Evolutionary conservation across 2,797 vertebrate genomes (phyloP), one percentile per base, ranked within the genome.

Genomic region (Darevskia mixta): DNA sequence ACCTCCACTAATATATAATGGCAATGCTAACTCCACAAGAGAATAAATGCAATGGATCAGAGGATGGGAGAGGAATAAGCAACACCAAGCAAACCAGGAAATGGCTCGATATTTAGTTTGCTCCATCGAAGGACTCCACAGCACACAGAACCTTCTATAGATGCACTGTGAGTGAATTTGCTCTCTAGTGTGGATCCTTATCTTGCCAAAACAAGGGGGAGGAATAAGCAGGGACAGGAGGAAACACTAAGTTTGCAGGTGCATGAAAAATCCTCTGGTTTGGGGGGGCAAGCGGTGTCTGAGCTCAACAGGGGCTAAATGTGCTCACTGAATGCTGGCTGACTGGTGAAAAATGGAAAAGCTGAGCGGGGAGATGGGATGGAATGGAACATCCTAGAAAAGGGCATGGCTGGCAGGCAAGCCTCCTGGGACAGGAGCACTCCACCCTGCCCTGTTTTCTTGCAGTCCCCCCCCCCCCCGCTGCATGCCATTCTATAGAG

Each of bases 191-290:
- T 1, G 5, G 10, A 25, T 72, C n/a, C 43, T 35, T 69, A 67
- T 45, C 35, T 23, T 45, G 38, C 3, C 38, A n/a, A 69, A 41
- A 32, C n/a, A n/a, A 82, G 29, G 80, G n/a, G 27, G n/a, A 67
- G 17, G 1, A 5, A n/a, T 15, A 3, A 25, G n/a, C 27, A 49
- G 2, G 9, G 18, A n/a, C 49, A 9, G 67, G 43, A 38, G 4
- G 23, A 72, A 11, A 55, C 49, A 13, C 80, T 38, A 43, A 29
- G 27, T 41, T 43, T 43, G 35, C 15, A 41, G 80, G n/a, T 1
- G 25, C 1, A 43, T 3, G 32, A 11, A 75, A 41, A 15, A 4
- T 13, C 11, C 29, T 4, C 0, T 0, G 8, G 35, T 35, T n/a
- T n/a, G 6, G n/a, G 7, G 5, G 2, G 61, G 23, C 45, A 72